phyloP scores from a whole-genome alignment of 2,797 vertebrate genomes.

The Gallirallus australis region DNA sequence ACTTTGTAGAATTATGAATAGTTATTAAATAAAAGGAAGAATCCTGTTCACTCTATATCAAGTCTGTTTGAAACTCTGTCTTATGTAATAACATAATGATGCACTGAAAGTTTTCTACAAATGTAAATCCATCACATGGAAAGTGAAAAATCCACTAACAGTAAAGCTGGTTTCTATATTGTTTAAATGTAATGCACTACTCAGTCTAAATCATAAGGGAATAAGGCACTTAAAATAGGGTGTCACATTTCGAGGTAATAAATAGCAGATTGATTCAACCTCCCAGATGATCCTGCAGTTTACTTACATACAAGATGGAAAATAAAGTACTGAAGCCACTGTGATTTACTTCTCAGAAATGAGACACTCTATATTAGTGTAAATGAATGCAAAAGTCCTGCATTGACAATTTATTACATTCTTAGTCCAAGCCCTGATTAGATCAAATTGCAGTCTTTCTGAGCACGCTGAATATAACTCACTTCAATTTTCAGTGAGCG shows the following conservation, averaged over 20 bases:
- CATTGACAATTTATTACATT: slow-evolving; percentile 86
- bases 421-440: slow-evolving; percentile 65
- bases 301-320: slow-evolving; percentile 91
- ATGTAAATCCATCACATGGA: slow-evolving; percentile 77
- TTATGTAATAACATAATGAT: slow-evolving; percentile 63
- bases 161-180: slow-evolving; percentile 80
- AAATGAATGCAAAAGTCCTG: slow-evolving; percentile 84
- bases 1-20: not conserved
- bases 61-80: slow-evolving; percentile 51
- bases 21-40: not conserved
- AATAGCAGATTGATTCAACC: slow-evolving; percentile 99
- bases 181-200: slow-evolving; percentile 83
- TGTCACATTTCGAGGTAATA: slow-evolving; percentile 98
- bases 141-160: slow-evolving; percentile 62
- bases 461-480: not conserved
- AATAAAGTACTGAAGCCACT: slow-evolving; percentile 87
- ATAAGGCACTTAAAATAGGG: slow-evolving; percentile 92
- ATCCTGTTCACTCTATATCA: not conserved
- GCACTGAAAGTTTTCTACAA: slow-evolving; percentile 67
- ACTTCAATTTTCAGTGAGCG: slow-evolving; percentile 10
- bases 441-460: slow-evolving; percentile 71
- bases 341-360: slow-evolving; percentile 92
- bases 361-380: slow-evolving; percentile 87
- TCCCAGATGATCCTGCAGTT: slow-evolving; percentile 90
- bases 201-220: slow-evolving; percentile 90